These are phyloP conservation scores for Babyrousa celebensis DNA, from an alignment of 2,797 vertebrate genomes.

Conservation along the genomic window DNA sequence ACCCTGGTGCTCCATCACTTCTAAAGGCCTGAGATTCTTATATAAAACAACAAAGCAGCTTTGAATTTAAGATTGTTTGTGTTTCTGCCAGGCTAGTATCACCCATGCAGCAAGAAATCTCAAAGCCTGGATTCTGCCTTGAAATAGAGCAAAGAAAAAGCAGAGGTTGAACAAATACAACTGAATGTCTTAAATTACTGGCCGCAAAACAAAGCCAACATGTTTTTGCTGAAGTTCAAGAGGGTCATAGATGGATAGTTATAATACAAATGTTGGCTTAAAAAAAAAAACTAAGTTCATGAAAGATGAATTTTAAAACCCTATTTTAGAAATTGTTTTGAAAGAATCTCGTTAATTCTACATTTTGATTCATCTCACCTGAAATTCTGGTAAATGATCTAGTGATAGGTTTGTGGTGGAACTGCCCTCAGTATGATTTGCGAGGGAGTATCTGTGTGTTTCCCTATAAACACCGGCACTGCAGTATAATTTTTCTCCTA, in stretches of 20 bases:
- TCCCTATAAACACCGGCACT: slow-evolving; percentile 18
- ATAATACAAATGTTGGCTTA: not conserved
- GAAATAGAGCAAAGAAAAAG: slow-evolving; percentile 38
- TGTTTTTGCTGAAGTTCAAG: not conserved
- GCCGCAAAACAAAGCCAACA: slow-evolving; percentile 15
- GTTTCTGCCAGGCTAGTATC: slow-evolving; percentile 1
- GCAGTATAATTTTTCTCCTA: slow-evolving; percentile 68
- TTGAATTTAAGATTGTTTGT: slow-evolving; percentile 55
- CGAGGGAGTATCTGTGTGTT: not conserved
- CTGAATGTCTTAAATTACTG: not conserved
- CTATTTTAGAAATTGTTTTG: slow-evolving; percentile 26
- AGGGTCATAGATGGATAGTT: not conserved
- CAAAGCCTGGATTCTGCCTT: slow-evolving; percentile 57
- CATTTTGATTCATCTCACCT: slow-evolving; percentile 41
- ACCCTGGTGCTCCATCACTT: not conserved
- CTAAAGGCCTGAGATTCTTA: slow-evolving; percentile 15
- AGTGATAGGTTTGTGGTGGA: not conserved
- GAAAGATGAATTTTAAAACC: slow-evolving; percentile 5
- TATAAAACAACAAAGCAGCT: not conserved
- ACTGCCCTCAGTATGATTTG: not conserved
- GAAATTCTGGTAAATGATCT: not conserved
- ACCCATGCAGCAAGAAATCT: slow-evolving; percentile 39
- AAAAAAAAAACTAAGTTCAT: not conserved
- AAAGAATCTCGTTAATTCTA: not conserved
- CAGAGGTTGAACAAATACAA: not conserved